phyloP scores from a whole-genome alignment of 2,797 vertebrate genomes.

The Notolepis coatsorum region DNA sequence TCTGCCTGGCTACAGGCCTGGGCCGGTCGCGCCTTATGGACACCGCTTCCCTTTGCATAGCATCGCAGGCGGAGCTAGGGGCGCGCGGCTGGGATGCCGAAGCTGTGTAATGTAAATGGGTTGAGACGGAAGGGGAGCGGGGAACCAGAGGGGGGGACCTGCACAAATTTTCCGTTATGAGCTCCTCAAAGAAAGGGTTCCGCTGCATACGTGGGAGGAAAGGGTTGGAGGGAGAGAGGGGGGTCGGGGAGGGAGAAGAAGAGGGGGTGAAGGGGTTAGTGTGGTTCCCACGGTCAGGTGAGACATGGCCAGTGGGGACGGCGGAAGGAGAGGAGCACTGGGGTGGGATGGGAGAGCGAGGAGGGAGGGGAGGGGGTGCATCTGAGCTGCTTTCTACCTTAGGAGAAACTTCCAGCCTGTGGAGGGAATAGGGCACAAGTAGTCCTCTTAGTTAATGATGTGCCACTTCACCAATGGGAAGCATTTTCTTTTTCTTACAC shows the following conservation, averaged over 20 bases:
- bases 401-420: constrained; percentile 98
- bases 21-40: constrained; percentile 78
- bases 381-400: constrained; percentile 96
- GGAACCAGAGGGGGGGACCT: constrained; percentile 87
- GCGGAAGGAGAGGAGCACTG: constrained; percentile 71
- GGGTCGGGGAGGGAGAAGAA: constrained; percentile 73
- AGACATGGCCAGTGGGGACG: constrained; percentile 70
- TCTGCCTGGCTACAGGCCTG: constrained; percentile 76
- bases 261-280: constrained; percentile 79
- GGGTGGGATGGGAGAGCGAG: constrained; percentile 75
- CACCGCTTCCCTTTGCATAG: constrained; percentile 34
- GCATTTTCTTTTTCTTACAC: constrained; percentile 58
- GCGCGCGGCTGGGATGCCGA: constrained; percentile 58
- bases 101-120: constrained; percentile 73
- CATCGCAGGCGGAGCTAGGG: constrained; percentile 25
- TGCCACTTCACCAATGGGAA: constrained; percentile 68
- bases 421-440: constrained; percentile 94
- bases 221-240: constrained; percentile 89
- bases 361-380: constrained; percentile 82
- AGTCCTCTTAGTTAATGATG: constrained; percentile 90
- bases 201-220: constrained; percentile 88
- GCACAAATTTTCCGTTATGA: constrained; percentile 87
- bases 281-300: constrained; percentile 76
- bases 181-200: constrained; percentile 96
- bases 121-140: constrained; percentile 83